Conservation (phyloP, 30 jellyfish, hydroid and myxozoan genomes). For the Sanderia malayensis region DNA sequence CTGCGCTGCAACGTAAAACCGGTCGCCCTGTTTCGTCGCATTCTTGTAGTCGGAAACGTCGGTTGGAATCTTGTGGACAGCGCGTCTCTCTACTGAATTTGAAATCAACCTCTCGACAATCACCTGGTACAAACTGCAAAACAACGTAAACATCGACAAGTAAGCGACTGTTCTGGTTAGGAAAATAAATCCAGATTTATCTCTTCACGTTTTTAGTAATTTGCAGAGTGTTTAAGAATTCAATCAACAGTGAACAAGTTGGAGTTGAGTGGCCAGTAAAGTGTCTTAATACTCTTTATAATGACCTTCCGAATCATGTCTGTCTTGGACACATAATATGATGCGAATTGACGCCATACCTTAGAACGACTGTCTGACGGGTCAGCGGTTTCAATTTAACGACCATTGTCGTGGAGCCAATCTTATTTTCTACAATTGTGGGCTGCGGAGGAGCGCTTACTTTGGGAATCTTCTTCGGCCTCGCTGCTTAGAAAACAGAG, state of each 20-base stretch:
- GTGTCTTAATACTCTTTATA: too few species aligned
- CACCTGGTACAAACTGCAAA: conserved; percentile 61
- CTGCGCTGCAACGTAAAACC: conserved; percentile 73
- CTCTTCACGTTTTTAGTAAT: too few species aligned
- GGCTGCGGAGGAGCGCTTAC: conserved; percentile 75
- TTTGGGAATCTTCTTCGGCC: conserved; percentile 25
- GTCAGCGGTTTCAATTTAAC: conserved; percentile 46
- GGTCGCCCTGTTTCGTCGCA: conserved; percentile 50
- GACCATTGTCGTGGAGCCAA: conserved; percentile 52
- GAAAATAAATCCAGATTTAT: too few species aligned
- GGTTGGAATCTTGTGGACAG: conserved; percentile 17
- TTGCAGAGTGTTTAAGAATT: too few species aligned
- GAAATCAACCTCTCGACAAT: conserved; percentile 55
- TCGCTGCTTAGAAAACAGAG: too few species aligned
- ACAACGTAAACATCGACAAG: not conserved
- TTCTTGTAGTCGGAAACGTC: conserved; percentile 22
- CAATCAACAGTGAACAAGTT: too few species aligned
- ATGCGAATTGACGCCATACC: too few species aligned
- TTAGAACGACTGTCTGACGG: not conserved
- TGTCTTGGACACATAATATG: too few species aligned
- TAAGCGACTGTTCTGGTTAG: too few species aligned
- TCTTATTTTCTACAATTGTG: not conserved
- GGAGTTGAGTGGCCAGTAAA: too few species aligned
- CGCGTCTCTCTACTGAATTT: conserved; percentile 34
- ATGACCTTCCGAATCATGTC: too few species aligned